Conservation (phyloP, 2,113 vertebrate species). For the Nothobranchius furzeri region DNA sequence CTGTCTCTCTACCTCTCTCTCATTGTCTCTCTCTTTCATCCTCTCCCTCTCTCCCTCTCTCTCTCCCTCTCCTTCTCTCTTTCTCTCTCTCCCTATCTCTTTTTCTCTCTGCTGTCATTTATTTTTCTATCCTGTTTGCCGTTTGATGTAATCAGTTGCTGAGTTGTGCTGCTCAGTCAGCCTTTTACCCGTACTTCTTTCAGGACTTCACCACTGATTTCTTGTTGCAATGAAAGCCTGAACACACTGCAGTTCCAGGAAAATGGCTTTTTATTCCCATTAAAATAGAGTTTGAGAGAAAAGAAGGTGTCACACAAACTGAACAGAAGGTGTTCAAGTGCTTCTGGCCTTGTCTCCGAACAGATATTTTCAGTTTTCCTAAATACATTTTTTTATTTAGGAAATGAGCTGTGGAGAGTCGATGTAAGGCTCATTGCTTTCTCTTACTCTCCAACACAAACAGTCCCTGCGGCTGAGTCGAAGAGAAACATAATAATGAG, state of each 20-base stretch:
- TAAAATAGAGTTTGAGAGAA: background rate
- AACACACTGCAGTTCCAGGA: background rate
- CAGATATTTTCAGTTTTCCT: slow-evolving; percentile 27
- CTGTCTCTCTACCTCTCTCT: too few relatives aligned
- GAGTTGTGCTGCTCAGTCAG: slow-evolving; percentile 24
- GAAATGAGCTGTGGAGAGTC: slow-evolving; percentile 59
- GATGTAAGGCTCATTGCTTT: slow-evolving; percentile 48
- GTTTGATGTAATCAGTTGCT: slow-evolving; percentile 20
- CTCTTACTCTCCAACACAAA: slow-evolving; percentile 29
- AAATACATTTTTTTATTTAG: slow-evolving; percentile 48
- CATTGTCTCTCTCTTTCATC: background rate
- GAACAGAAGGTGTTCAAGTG: background rate
- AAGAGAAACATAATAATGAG: slow-evolving; percentile 40
- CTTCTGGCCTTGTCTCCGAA: slow-evolving; percentile 20
- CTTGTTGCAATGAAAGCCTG: slow-evolving; percentile 11
- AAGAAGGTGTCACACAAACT: background rate
- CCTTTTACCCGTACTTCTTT: slow-evolving; percentile 1
- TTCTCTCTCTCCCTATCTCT: too few relatives aligned
- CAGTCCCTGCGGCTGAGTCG: slow-evolving; percentile 24
- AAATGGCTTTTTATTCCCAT: background rate
- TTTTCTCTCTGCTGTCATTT: slow-evolving; percentile 9
- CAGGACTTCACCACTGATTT: slow-evolving; percentile 12
- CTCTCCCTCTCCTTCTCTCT: too few relatives aligned
- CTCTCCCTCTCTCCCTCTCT: too few relatives aligned
- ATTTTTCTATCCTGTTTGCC: background rate